Base-by-base conservation (phyloP, 2,113 vertebrate genomes). In the Gasterosteus aculeatus region DNA sequence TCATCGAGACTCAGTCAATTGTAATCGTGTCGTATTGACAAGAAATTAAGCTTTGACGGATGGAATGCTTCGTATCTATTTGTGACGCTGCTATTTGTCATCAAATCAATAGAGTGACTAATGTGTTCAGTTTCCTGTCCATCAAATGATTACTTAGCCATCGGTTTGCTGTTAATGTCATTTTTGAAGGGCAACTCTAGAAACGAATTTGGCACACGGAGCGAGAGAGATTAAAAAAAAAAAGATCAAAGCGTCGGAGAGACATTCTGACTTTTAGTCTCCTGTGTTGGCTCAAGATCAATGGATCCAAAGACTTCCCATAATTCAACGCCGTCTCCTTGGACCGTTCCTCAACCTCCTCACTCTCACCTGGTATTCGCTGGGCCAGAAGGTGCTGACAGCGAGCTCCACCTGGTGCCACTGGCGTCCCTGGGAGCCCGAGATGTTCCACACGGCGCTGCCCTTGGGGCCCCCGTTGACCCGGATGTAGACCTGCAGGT, bases 351-450 rank as follows among this genome's bases (percentile, higher is more conserved):
- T 26, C 22, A 26, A 26, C 22, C 22, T 26, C 22, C 16, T 11
- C 1, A 3, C 3, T 14, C 90, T 87, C 22, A 99, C 98, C 97
- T 99, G 98, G 84, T 99, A 99, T 82, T 98, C 96, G 4, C 92
- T 98, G 89, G 98, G 98, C 97, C 97, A 99, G 93, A 98, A 98
- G 31, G 96, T 97, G 93, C 97, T 98, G 90, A 99, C 95, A 0
- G 97, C 97, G 57, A 99, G 86, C 88, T 99, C 97, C 0, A 96
- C 97, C 85, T 98, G 97, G 86, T 98, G 96, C 97, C 97, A 99
- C 91, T 97, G 96, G 19, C 73, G 95, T 7, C 96, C 97, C 0
- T 96, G 96, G 7, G 96, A 97, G 82, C 96, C 96, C 0, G 96
- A 95, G 76, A 96, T 87, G 1, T 97, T 97, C 97, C 97, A 99